phyloP scores from a whole-genome alignment of 2,113 vertebrate genomes.

The Paramormyrops kingsleyae region DNA sequence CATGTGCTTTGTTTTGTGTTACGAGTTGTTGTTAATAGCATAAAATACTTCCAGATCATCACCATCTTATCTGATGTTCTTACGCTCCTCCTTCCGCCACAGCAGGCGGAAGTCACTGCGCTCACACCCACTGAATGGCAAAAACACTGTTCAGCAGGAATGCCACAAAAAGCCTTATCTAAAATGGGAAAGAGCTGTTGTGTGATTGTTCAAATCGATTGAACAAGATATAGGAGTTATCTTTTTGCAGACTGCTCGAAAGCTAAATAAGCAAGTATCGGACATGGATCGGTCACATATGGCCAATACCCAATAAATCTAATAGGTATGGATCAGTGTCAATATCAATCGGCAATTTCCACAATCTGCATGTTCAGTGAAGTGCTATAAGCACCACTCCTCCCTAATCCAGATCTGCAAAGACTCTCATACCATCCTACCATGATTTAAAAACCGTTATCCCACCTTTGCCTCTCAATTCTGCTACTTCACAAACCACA shows the following conservation, averaged over 20 bases:
- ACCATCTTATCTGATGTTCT: background rate
- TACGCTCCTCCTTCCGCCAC: background rate
- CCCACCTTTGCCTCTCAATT: background rate
- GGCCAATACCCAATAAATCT: background rate
- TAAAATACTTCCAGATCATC: background rate
- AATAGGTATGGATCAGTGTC: background rate
- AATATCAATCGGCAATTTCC: background rate
- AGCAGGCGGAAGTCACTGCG: background rate
- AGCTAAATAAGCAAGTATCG: background rate
- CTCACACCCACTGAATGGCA: background rate
- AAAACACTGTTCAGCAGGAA: background rate
- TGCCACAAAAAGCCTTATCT: background rate
- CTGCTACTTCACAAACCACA: background rate
- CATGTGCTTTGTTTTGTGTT: background rate
- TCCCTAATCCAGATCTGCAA: background rate
- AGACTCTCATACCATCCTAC: background rate
- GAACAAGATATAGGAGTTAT: background rate
- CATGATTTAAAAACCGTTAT: background rate
- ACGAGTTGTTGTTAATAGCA: background rate
- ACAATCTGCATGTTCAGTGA: background rate
- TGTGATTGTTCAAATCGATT: background rate
- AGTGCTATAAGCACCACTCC: background rate
- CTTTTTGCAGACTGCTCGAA: background rate
- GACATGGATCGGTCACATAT: background rate
- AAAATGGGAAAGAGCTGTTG: background rate